phyloP scores from a whole-genome alignment of 2,113 vertebrate genomes.

The Cyprinodon variegatus region DNA sequence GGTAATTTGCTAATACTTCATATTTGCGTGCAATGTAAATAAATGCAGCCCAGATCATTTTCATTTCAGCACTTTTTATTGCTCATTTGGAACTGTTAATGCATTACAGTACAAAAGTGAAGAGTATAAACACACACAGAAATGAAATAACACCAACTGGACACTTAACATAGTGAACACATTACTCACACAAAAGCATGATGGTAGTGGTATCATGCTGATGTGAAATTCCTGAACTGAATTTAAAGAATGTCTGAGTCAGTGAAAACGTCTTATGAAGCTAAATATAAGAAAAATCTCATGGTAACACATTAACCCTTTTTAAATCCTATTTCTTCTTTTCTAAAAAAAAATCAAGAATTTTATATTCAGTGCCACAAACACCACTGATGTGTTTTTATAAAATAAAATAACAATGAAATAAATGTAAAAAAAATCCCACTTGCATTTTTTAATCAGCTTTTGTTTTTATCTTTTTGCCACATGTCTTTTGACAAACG shows the following conservation, averaged over 20 bases:
- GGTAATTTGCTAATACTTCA: no score
- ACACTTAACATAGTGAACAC: background rate
- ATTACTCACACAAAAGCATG: background rate
- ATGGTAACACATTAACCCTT: background rate
- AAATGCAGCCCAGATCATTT: no score
- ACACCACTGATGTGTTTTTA: background rate
- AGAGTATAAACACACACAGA: background rate
- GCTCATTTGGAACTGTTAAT: background rate
- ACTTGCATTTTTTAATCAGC: conserved; percentile 24
- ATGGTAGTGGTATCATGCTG: background rate
- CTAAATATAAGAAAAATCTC: background rate
- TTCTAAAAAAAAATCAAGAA: background rate
- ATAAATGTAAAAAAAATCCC: background rate
- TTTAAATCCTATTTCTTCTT: background rate
- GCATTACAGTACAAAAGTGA: background rate
- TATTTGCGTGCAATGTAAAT: no score
- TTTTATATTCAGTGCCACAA: background rate
- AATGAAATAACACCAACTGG: background rate
- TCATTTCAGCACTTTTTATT: background rate
- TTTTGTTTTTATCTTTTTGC: conserved; percentile 46
- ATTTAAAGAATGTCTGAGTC: background rate
- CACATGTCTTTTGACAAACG: conserved; percentile 67
- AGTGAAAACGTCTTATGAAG: background rate
- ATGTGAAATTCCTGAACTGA: background rate
- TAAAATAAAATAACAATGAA: background rate